These are phyloP conservation scores for Neria commutata DNA, from an alignment of 2,888 invertebrate genomes.

Conservation along the genomic window DNA sequence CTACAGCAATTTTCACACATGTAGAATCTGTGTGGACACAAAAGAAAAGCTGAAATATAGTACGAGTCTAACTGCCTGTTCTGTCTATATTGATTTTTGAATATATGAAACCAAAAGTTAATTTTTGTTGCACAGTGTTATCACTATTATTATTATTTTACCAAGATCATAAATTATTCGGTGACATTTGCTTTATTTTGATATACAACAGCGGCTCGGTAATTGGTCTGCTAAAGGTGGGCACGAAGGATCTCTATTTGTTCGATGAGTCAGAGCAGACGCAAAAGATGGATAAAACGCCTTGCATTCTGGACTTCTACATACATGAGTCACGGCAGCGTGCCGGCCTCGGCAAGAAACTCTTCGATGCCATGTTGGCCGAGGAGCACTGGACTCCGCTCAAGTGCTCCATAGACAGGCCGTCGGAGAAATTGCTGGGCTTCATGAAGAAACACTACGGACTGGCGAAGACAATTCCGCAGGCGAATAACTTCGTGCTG, in stretches of 20 bases:
- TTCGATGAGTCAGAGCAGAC: constrained; percentile 74
- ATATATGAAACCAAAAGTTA: no score
- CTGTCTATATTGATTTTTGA: no score
- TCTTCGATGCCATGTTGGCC: constrained; percentile 87
- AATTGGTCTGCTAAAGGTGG: constrained; percentile 89
- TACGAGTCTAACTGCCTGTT: no score
- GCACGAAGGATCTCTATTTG: constrained; percentile 87
- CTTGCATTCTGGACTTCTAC: constrained; percentile 94
- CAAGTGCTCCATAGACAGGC: constrained; percentile 89
- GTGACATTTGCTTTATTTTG: no score
- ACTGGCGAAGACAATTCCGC: constrained; percentile 70
- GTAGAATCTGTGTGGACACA: no score
- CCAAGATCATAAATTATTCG: no score
- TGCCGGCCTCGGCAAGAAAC: constrained; percentile 79
- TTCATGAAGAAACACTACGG: constrained; percentile 87
- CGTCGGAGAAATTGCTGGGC: constrained; percentile 84
- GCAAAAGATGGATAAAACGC: constrained; percentile 78
- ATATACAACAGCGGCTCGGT: constrained; percentile 70
- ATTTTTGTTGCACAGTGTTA: no score
- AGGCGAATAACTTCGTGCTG: constrained; percentile 87
- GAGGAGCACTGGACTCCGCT: constrained; percentile 72
- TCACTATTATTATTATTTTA: no score
- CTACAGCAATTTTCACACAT: no score
- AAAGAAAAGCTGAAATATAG: no score
- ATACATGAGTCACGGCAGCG: constrained; percentile 84